phyloP scores from a whole-genome alignment of 2,888 invertebrate species.

The Eupelmus urozonus region DNA sequence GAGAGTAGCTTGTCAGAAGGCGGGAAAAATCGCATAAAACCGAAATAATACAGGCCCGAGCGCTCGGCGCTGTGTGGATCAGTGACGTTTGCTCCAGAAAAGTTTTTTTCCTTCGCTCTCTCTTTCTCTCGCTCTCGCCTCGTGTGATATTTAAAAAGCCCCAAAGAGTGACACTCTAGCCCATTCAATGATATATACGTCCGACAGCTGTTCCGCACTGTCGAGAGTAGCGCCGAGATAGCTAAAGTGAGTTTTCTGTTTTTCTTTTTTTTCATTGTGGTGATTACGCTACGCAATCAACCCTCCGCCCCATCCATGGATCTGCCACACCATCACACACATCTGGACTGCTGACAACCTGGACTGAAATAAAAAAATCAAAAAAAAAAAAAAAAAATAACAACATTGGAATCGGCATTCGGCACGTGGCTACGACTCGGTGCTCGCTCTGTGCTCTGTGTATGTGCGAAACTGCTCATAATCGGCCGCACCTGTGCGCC shows the following conservation, averaged over 20 bases:
- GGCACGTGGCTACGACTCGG: no score
- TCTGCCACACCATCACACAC: slow-evolving; percentile 41
- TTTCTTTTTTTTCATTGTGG: slow-evolving; percentile 61
- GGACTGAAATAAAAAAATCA: slow-evolving; percentile 50
- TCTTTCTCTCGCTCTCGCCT: slow-evolving; percentile 29
- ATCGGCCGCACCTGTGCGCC: slow-evolving; percentile 27
- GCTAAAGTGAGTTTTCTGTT: slow-evolving; percentile 68
- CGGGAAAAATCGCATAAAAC: neutral
- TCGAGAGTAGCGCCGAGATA: slow-evolving; percentile 35
- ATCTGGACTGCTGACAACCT: slow-evolving; percentile 37
- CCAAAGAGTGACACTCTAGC: slow-evolving; percentile 7
- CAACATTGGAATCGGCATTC: neutral
- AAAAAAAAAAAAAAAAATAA: slow-evolving; percentile 8
- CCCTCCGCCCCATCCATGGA: slow-evolving; percentile 60
- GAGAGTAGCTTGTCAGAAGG: no score
- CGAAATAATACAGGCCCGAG: neutral
- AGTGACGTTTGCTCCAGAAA: neutral
- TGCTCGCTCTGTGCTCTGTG: slow-evolving; percentile 10
- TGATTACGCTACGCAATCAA: slow-evolving; percentile 59
- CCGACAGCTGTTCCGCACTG: slow-evolving; percentile 30
- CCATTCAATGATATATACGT: slow-evolving; percentile 6
- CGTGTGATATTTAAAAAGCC: neutral
- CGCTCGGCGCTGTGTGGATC: slow-evolving; percentile 19
- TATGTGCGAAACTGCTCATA: neutral
- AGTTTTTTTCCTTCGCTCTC: slow-evolving; percentile 31